Evolutionary conservation across 92 coral and sea anemone genomes (phyloP).

Genomic region (Muricea muricata): DNA sequence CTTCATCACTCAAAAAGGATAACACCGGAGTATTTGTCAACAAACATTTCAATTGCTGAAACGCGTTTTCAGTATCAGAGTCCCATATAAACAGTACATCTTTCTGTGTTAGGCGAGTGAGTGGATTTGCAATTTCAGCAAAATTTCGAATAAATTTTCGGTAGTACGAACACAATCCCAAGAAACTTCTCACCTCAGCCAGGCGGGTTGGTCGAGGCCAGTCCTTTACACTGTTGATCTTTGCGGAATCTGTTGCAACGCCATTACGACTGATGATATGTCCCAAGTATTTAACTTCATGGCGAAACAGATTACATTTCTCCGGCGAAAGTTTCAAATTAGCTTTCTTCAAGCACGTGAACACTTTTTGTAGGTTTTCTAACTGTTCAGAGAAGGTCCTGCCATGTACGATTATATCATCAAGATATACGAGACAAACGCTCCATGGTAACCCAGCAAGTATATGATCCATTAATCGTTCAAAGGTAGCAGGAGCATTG

Average conservation of each 20-base stretch:
- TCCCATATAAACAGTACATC: constrained; percentile 22
- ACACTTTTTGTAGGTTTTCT: neutral
- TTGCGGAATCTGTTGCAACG: constrained; percentile 55
- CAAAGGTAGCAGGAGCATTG: no score
- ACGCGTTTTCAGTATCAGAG: constrained; percentile 24
- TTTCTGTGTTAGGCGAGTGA: constrained; percentile 33
- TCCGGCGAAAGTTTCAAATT: constrained; percentile 46
- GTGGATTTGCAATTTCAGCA: constrained; percentile 52
- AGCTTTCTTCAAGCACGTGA: constrained; percentile 43
- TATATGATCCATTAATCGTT: no score
- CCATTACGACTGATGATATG: constrained; percentile 57
- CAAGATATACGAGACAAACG: no score
- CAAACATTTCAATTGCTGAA: neutral
- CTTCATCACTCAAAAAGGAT: constrained; percentile 15
- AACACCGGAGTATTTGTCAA: constrained; percentile 25
- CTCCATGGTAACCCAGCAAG: no score
- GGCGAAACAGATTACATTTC: constrained; percentile 57
- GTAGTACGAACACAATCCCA: constrained; percentile 55
- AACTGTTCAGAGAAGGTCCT: constrained; percentile 18
- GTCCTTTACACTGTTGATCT: constrained; percentile 42
- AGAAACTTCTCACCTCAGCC: constrained; percentile 42
- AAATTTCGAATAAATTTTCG: constrained; percentile 38
- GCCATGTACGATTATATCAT: no score
- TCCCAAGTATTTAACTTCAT: constrained; percentile 52
- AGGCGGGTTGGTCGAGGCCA: constrained; percentile 54